Evolutionary conservation across 2,888 invertebrate genomes (phyloP).

Genomic region (Podabrus alpinus): DNA sequence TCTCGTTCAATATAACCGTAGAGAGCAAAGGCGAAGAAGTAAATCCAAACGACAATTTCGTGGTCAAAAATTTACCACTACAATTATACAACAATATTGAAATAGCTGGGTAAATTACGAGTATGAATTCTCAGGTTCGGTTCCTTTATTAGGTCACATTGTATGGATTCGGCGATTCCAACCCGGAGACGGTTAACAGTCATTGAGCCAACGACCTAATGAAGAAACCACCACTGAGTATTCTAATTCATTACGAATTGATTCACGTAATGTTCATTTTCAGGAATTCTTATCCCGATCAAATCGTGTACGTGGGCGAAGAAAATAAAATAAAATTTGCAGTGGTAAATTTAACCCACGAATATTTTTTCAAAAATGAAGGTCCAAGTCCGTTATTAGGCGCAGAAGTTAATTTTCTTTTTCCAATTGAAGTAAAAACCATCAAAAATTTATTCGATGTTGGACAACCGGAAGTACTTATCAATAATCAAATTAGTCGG

Average conservation of each 20-base stretch:
- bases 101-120: slow-evolving; percentile 38
- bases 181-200: no score
- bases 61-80: slow-evolving; percentile 34
- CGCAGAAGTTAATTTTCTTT: not conserved
- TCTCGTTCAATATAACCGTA: slow-evolving; percentile 38
- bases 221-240: no score
- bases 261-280: slow-evolving; percentile 5
- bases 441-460: slow-evolving; percentile 8
- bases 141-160: no score
- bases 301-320: slow-evolving; percentile 34
- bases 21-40: slow-evolving; percentile 40
- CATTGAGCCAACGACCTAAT: no score
- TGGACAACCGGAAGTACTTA: slow-evolving; percentile 19
- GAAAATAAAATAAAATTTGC: slow-evolving; percentile 20
- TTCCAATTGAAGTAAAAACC: slow-evolving; percentile 13
- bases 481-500: not conserved
- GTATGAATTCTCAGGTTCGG: no score
- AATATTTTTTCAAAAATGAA: slow-evolving; percentile 36
- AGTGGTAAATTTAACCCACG: slow-evolving; percentile 31
- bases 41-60: slow-evolving; percentile 35
- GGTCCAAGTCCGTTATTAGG: slow-evolving; percentile 35
- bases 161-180: no score
- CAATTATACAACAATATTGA: slow-evolving; percentile 34
- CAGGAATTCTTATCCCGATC: slow-evolving; percentile 35
- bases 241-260: not conserved